A percentile compares a stretch with the other conserved stretches of the same genome.
Evolutionary conservation across 2,888 invertebrate species (phyloP).

Genomic region (Abscondita cerata): DNA sequence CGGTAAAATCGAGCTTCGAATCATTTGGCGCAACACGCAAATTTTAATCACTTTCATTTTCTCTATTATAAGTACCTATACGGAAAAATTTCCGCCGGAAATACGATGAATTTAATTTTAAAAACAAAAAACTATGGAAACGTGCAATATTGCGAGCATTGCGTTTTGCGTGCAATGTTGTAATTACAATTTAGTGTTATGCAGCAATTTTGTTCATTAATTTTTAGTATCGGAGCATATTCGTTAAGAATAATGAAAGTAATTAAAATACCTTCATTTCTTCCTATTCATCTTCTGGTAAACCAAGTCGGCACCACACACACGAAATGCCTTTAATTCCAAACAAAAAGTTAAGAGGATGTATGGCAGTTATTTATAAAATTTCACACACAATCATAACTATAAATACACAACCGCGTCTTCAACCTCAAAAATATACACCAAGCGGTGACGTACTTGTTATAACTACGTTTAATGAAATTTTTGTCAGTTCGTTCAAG

Average conservation of each 20-base stretch:
- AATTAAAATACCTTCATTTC: constrained; percentile 59
- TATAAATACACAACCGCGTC: constrained; percentile 25
- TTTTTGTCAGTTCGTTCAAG: constrained; percentile 1
- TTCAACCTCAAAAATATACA: constrained; percentile 17
- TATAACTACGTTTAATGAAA: constrained; percentile 2
- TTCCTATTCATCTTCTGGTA: constrained; percentile 59
- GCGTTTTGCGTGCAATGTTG: constrained; percentile 47
- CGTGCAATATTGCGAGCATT: constrained; percentile 10
- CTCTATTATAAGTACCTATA: constrained; percentile 26
- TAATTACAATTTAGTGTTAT: constrained; percentile 47
- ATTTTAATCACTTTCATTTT: constrained; percentile 38
- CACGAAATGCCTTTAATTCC: constrained; percentile 3
- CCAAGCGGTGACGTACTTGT: background rate
- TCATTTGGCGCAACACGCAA: constrained; percentile 40
- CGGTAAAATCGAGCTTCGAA: constrained; percentile 41
- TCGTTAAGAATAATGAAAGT: constrained; percentile 14
- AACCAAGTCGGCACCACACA: constrained; percentile 1
- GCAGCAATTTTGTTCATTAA: constrained; percentile 43
- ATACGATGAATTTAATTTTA: constrained; percentile 7
- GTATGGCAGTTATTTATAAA: constrained; percentile 23
- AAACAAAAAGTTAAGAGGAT: constrained; percentile 3
- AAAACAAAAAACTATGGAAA: constrained; percentile 10
- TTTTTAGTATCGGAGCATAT: constrained; percentile 29
- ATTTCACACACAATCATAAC: constrained; percentile 22
- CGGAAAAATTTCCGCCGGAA: constrained; percentile 32